phyloP scores from a whole-genome alignment of 2,888 invertebrate species.

The Macrophya alboannulata region DNA sequence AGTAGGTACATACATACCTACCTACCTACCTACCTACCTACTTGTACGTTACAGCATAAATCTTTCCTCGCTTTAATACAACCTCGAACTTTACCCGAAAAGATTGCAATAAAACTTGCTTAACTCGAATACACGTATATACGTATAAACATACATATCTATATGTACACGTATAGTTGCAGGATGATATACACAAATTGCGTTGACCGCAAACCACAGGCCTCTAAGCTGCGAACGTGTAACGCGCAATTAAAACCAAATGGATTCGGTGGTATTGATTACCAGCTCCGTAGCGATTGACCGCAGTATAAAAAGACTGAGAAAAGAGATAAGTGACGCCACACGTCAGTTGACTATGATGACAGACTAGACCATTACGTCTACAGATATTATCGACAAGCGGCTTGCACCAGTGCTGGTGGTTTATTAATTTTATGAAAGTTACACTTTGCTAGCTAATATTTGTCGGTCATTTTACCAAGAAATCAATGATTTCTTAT shows the following conservation, averaged over 20 bases:
- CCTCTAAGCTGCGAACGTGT: neutral
- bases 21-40: slow-evolving; percentile 48
- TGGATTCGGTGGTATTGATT: slow-evolving; percentile 24
- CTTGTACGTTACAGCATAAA: slow-evolving; percentile 13
- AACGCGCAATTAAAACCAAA: slow-evolving; percentile 23
- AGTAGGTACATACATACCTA: slow-evolving; percentile 50
- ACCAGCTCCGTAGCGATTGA: slow-evolving; percentile 1
- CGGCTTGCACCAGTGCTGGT: neutral
- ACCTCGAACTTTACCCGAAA: slow-evolving; percentile 33
- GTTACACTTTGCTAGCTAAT: slow-evolving; percentile 34
- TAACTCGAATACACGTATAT: neutral
- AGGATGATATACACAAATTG: slow-evolving; percentile 1
- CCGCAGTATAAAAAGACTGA: slow-evolving; percentile 13
- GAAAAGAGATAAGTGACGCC: neutral
- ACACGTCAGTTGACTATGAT: slow-evolving; percentile 6
- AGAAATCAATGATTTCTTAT: too few relatives aligned
- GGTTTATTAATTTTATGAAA: slow-evolving; percentile 17
- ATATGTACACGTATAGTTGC: neutral
- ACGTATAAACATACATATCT: neutral
- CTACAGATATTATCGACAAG: neutral
- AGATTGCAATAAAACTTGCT: slow-evolving; percentile 3
- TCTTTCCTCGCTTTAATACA: neutral
- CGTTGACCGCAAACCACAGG: slow-evolving; percentile 18
- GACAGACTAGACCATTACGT: neutral
- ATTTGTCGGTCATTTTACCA: neutral